Evolutionary conservation across 2,113 vertebrate species (phyloP).

Genomic region (Rhea americana): DNA sequence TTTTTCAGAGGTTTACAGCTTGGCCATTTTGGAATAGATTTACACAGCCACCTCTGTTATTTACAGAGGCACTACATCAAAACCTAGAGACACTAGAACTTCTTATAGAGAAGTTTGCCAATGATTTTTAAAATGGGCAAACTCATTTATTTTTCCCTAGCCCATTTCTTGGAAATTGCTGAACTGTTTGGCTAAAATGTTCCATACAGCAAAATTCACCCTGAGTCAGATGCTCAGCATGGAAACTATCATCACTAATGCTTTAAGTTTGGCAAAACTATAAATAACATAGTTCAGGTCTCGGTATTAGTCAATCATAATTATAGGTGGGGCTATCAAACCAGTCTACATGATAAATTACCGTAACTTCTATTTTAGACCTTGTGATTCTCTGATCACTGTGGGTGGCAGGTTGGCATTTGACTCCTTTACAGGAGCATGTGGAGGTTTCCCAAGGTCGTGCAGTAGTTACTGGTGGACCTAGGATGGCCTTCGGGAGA

Average conservation of each 20-base stretch:
- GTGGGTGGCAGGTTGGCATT: background rate
- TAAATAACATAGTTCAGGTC: slow-evolving; percentile 2
- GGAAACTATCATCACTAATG: slow-evolving; percentile 26
- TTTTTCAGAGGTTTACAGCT: background rate
- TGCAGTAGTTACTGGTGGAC: background rate
- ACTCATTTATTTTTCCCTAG: background rate
- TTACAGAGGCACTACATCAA: slow-evolving; percentile 11
- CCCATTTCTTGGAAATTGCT: slow-evolving; percentile 50
- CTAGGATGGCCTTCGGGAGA: background rate
- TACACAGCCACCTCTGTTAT: background rate
- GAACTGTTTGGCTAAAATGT: slow-evolving; percentile 19
- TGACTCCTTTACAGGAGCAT: background rate
- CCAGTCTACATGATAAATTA: background rate
- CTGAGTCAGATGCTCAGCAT: slow-evolving; percentile 29
- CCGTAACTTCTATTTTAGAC: background rate
- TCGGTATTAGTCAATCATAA: slow-evolving; percentile 22
- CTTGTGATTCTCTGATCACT: slow-evolving; percentile 7
- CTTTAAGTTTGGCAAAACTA: slow-evolving; percentile 11
- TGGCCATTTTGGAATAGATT: background rate
- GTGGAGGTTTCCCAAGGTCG: background rate
- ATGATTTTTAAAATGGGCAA: background rate
- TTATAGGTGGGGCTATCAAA: background rate
- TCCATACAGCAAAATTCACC: slow-evolving; percentile 2
- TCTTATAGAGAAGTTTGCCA: background rate
- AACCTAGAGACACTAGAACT: background rate